These are phyloP conservation scores for Petrolisthes manimaculis DNA, from an alignment of 2,888 invertebrate species.

Conservation along the genomic window DNA sequence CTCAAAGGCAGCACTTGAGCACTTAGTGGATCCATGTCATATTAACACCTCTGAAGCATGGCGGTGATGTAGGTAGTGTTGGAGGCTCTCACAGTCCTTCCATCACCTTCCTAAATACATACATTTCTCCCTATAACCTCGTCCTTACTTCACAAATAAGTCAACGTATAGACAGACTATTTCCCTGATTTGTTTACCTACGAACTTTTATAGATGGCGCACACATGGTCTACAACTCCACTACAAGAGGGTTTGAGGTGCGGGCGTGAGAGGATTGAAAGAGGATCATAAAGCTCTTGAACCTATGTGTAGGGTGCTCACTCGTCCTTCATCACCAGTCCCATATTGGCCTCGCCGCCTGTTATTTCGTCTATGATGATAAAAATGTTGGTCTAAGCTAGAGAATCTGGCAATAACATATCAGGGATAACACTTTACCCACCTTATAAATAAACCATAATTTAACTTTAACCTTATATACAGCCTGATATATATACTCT, in stretches of 20 bases:
- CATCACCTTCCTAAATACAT: slow-evolving; percentile 42
- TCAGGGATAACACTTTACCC: slow-evolving; percentile 1
- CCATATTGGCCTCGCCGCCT: slow-evolving; percentile 16
- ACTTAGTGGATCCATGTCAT: slow-evolving; percentile 43
- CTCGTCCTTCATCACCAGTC: slow-evolving; percentile 5
- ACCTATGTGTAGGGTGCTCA: neutral
- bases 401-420: slow-evolving; percentile 10
- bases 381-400: slow-evolving; percentile 4
- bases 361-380: neutral
- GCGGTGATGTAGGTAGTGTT: slow-evolving; percentile 25
- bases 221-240: slow-evolving; percentile 47
- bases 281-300: neutral
- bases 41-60: slow-evolving; percentile 30
- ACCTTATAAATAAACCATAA: slow-evolving; percentile 15
- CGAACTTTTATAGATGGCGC: slow-evolving; percentile 59
- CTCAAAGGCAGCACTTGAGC: slow-evolving; percentile 36
- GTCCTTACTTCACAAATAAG: slow-evolving; percentile 49
- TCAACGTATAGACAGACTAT: slow-evolving; percentile 50
- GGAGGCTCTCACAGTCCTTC: slow-evolving; percentile 14
- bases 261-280: neutral
- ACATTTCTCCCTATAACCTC: slow-evolving; percentile 45
- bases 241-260: slow-evolving; percentile 14
- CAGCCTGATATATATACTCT: neutral
- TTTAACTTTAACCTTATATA: slow-evolving; percentile 3
- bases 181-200: slow-evolving; percentile 58